These are phyloP conservation scores for Acanthornis magna DNA, from an alignment of 2,797 vertebrate genomes.

Conservation along the genomic window DNA sequence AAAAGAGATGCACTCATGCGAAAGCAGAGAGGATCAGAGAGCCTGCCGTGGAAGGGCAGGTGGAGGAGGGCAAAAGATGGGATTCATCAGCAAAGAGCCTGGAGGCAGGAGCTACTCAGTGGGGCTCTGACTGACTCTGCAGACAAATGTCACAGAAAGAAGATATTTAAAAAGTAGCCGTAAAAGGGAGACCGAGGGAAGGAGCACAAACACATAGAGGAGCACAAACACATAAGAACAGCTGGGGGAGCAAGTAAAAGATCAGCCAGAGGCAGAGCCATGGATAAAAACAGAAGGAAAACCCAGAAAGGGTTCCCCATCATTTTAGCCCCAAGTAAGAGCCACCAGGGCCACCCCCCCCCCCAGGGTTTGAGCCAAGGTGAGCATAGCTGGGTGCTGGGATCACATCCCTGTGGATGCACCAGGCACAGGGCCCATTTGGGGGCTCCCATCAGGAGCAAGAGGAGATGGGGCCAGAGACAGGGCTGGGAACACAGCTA, in stretches of 20 bases:
- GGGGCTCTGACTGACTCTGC: not conserved
- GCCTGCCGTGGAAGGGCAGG: conserved; percentile 27
- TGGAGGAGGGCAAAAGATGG: conserved; percentile 14
- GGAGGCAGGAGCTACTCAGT: not conserved
- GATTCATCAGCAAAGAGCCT: conserved; percentile 36
- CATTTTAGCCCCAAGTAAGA: not conserved
- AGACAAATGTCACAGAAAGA: not conserved
- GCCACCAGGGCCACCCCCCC: not conserved
- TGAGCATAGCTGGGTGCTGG: not conserved
- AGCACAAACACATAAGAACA: not conserved
- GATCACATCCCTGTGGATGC: not conserved
- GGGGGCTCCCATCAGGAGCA: not conserved
- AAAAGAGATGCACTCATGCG: conserved; percentile 50
- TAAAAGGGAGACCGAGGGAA: not conserved
- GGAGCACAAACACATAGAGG: not conserved
- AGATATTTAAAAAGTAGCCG: not conserved
- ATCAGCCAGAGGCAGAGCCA: not conserved
- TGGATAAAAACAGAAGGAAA: not conserved
- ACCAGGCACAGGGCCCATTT: not conserved
- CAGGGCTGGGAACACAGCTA: not conserved
- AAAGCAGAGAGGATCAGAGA: conserved; percentile 52
- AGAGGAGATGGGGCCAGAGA: not conserved
- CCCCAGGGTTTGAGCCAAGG: not conserved
- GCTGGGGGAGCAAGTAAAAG: not conserved
- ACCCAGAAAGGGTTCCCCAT: not conserved